Conservation (phyloP, 2,888 invertebrate species). For the Mantis religiosa region DNA sequence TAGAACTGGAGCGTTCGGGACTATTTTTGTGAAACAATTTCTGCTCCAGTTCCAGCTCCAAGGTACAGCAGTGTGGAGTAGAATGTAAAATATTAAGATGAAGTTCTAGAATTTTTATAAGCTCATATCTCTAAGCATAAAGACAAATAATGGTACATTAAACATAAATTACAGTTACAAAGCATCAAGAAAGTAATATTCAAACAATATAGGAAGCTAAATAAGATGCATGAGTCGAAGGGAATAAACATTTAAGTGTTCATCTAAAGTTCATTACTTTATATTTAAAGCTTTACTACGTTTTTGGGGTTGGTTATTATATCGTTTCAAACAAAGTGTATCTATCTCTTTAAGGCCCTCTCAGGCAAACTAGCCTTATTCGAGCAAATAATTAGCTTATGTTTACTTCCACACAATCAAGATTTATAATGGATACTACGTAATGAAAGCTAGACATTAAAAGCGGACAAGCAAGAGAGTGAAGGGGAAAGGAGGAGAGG, state of each 20-base stretch:
- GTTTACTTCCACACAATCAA: constrained; percentile 41
- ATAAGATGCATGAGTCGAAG: not conserved
- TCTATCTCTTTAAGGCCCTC: not conserved
- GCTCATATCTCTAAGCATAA: too few relatives aligned
- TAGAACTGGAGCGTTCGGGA: too few relatives aligned
- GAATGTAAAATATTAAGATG: too few relatives aligned
- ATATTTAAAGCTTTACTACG: not conserved
- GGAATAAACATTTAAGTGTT: not conserved
- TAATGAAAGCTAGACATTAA: constrained; percentile 47
- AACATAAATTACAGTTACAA: too few relatives aligned
- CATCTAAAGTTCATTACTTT: not conserved
- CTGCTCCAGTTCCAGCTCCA: too few relatives aligned
- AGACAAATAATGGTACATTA: too few relatives aligned
- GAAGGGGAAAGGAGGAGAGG: not conserved
- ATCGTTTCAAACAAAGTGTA: not conserved
- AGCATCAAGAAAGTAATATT: too few relatives aligned
- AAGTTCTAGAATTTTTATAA: too few relatives aligned
- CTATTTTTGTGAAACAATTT: too few relatives aligned
- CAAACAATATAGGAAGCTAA: not conserved
- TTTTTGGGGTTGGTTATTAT: not conserved
- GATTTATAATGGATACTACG: constrained; percentile 42
- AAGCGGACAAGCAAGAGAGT: constrained; percentile 35
- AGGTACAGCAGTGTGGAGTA: too few relatives aligned
- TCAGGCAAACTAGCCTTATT: not conserved
- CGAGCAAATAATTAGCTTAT: constrained; percentile 11